These are phyloP conservation scores for Dynastes hyllus DNA, from an alignment of 2,888 invertebrate genomes.

Conservation along the genomic window DNA sequence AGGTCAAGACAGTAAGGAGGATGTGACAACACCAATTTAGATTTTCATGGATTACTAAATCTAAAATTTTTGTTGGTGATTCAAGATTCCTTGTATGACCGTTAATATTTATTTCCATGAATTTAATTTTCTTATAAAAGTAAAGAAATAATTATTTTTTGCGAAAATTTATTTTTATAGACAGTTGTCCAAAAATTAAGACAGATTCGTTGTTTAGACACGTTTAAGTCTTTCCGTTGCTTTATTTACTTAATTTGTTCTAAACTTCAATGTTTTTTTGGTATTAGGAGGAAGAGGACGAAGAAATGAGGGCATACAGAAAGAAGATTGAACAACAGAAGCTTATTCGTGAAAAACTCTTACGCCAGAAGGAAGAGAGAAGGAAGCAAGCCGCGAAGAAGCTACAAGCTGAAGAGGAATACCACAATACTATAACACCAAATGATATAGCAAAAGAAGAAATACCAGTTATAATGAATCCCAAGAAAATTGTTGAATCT, in stretches of 20 bases:
- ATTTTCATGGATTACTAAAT: too few species aligned
- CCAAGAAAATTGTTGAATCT: slow-evolving; percentile 10
- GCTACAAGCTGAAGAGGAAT: slow-evolving; percentile 56
- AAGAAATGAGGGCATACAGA: slow-evolving; percentile 71
- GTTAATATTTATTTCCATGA: too few species aligned
- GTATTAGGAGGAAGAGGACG: slow-evolving; percentile 69
- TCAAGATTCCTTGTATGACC: too few species aligned
- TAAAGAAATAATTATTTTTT: too few species aligned
- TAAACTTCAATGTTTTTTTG: not conserved
- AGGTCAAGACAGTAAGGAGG: too few species aligned
- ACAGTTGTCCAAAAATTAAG: too few species aligned
- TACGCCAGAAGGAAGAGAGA: slow-evolving; percentile 72
- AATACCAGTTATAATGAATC: slow-evolving; percentile 45
- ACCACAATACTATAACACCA: slow-evolving; percentile 38
- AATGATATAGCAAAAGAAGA: slow-evolving; percentile 47
- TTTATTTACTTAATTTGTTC: not conserved
- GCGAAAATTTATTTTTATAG: too few species aligned
- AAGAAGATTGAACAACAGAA: slow-evolving; percentile 73
- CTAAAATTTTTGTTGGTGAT: too few species aligned
- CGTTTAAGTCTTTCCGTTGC: not conserved
- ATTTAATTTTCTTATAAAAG: too few species aligned
- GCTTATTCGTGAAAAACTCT: slow-evolving; percentile 70
- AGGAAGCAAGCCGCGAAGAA: slow-evolving; percentile 70
- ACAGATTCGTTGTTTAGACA: not conserved
- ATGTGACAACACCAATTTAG: too few species aligned